Evolutionary conservation across 2,888 invertebrate species (phyloP), one percentile per base, ranked within the genome.

Genomic region (Tachina grossa): DNA sequence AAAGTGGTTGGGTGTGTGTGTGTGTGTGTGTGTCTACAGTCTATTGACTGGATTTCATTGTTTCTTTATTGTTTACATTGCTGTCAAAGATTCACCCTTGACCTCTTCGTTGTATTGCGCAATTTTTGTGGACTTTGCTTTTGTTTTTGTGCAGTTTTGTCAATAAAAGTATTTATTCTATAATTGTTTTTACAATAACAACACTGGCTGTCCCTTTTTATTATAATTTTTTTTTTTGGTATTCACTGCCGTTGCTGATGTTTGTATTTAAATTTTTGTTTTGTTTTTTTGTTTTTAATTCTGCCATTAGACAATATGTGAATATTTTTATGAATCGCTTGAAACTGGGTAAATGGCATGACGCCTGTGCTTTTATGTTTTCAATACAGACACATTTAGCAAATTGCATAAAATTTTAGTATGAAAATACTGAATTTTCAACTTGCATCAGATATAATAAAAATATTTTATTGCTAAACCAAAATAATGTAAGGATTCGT

Each of bases 81-180:
- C 72, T 68, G 75, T 68, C 55, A 81, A 16, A 74, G 66, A 53
- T 68, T 68, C 74, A 81, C 75, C 81, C 81, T 76, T 83, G 69
- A 76, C 76, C 76, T 83, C 57, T 63, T 61, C 16, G 43, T 77
- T 59, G 59, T 51, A 13, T 65, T 72, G 51, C 51, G 43, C 19
- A 53, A 51, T 53, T 75, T 74, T 14, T 81, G 43, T 45, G 51
- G 19, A 59, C 65, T 59, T 71, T 75, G 19, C 65, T 31, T 41
- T 79, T 79, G 57, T 84, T 63, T 61, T 31, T 51, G 72, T 79
- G 76, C 71, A 82, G 53, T 83, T 76, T 71, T 71, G 59, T 61
- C 79, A 71, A 78, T 85, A 83, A 71, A 75, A 82, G 76, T 76
- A 83, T 85, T 85, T 85, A 79, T 82, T 83, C 71, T 71, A 75